These are phyloP conservation scores for Branchellion lobata DNA, from an alignment of 2,888 invertebrate species.

Conservation along the genomic window DNA sequence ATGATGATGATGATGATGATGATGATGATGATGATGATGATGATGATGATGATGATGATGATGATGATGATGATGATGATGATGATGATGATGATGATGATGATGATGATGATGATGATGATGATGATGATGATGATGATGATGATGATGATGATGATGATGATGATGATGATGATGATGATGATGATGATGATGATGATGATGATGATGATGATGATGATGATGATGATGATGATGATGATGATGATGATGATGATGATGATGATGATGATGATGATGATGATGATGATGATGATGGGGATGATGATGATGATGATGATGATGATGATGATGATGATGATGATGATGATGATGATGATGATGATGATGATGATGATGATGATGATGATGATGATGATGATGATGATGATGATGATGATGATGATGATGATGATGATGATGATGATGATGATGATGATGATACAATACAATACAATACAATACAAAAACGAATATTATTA, in stretches of 20 bases:
- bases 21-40: conserved; percentile 2
- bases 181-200: too few species aligned
- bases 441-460: too few species aligned
- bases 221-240: too few species aligned
- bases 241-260: too few species aligned
- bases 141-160: neutral
- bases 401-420: conserved; percentile 29
- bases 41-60: neutral
- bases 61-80: conserved; percentile 15
- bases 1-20: conserved; percentile 10
- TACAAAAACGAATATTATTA: too few species aligned
- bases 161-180: neutral
- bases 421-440: conserved; percentile 27
- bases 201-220: too few species aligned
- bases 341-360: too few species aligned
- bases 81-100: neutral
- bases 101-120: neutral
- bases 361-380: conserved; percentile 23
- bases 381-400: conserved; percentile 34
- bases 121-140: neutral
- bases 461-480: too few species aligned
- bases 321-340: too few species aligned
- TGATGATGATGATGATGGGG: too few species aligned
- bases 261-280: too few species aligned
- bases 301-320: too few species aligned